Evolutionary conservation across 2,888 invertebrate species (phyloP).

Genomic region (Theretra japonica): DNA sequence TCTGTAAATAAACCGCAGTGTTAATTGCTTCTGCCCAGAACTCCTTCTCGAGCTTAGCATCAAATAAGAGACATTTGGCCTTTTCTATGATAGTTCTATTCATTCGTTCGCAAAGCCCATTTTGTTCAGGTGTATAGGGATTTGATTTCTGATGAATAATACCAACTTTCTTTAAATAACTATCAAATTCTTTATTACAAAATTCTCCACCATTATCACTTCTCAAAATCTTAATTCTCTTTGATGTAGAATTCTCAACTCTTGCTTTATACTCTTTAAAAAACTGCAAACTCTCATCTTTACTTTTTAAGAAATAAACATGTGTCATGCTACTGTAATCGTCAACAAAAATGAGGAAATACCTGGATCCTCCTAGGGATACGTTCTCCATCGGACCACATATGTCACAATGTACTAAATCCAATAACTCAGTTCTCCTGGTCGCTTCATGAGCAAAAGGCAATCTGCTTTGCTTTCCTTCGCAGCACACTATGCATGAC

Average conservation of each 20-base stretch:
- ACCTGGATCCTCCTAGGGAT: no score
- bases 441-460: no score
- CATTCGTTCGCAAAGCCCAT: constrained; percentile 33
- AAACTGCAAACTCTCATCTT: no score
- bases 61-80: constrained; percentile 33
- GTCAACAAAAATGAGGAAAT: no score
- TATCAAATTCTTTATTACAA: constrained; percentile 30
- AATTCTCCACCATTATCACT: constrained; percentile 35
- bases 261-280: constrained; percentile 35
- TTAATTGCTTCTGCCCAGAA: constrained; percentile 36
- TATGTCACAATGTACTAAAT: no score
- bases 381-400: no score
- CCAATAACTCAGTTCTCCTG: no score
- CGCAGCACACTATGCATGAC: no score
- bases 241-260: constrained; percentile 38
- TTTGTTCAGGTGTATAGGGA: constrained; percentile 34
- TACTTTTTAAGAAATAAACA: no score
- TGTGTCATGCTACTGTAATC: no score
- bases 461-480: no score
- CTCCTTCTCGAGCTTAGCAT: constrained; percentile 24
- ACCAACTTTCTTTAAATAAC: constrained; percentile 24
- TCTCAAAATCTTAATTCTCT: constrained; percentile 38
- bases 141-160: constrained; percentile 24
- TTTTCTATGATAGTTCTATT: constrained; percentile 34
- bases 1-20: constrained; percentile 33